Conservation (phyloP, 2,797 vertebrate species). For the Pipistrellus pipistrellus region DNA sequence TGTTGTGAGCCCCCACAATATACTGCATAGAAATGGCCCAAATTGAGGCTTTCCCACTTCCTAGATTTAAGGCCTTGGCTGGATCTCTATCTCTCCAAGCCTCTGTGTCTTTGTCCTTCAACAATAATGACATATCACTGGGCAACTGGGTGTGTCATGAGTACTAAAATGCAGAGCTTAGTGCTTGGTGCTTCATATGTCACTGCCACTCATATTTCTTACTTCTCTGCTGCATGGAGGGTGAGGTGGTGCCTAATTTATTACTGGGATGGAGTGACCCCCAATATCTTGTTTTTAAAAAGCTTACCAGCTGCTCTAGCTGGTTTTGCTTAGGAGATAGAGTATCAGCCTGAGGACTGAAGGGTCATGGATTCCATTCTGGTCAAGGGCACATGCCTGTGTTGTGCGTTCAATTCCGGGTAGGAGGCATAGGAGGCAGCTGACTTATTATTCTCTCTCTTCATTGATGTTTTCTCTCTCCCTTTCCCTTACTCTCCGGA, state of each 20-base stretch:
- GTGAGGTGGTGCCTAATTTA: background rate
- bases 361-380: too few species aligned
- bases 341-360: too few species aligned
- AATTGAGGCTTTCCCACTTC: background rate
- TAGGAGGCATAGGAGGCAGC: too few species aligned
- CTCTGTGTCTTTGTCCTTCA: background rate
- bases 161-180: background rate
- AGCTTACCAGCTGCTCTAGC: background rate
- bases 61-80: background rate
- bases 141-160: background rate
- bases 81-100: background rate
- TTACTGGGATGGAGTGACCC: background rate
- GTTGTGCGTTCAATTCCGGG: too few species aligned
- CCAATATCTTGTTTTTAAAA: background rate
- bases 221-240: background rate
- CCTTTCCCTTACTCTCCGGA: too few species aligned
- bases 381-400: too few species aligned
- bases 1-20: background rate
- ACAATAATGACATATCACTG: accelerated
- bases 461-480: too few species aligned
- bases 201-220: background rate
- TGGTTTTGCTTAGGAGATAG: too few species aligned
- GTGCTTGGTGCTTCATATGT: background rate
- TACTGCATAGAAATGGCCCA: background rate
- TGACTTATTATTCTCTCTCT: too few species aligned